Evolutionary conservation across 2,888 invertebrate species (phyloP).

Genomic region (Plebejus argus): DNA sequence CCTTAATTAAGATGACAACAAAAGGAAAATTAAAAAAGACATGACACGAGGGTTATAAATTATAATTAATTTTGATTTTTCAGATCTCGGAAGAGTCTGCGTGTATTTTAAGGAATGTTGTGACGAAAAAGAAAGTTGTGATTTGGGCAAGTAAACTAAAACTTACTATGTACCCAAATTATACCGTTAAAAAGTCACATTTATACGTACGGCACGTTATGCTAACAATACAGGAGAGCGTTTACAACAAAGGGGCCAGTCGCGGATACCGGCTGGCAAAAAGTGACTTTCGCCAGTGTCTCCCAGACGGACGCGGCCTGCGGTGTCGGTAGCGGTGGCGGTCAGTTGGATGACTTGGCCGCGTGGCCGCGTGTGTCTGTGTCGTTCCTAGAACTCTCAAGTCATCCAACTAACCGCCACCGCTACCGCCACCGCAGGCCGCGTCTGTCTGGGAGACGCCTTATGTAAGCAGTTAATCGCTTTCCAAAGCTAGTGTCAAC

Average conservation of each 20-base stretch:
- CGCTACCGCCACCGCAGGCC: no score
- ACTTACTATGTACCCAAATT: neutral
- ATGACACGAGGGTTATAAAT: neutral
- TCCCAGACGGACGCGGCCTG: no score
- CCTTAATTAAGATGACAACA: neutral
- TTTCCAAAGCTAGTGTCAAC: conserved; percentile 69
- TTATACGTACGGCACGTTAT: neutral
- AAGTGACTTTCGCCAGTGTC: conserved; percentile 65
- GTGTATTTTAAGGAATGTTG: neutral
- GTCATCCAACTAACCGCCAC: no score
- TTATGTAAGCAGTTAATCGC: conserved; percentile 57
- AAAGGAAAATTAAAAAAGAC: neutral
- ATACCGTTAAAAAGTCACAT: neutral
- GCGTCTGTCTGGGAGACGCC: no score
- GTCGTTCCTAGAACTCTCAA: no score
- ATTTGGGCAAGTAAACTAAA: neutral
- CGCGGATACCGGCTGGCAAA: conserved; percentile 58
- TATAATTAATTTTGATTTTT: neutral
- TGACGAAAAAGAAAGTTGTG: neutral
- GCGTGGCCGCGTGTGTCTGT: no score
- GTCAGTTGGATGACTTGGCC: no score
- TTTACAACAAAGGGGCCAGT: conserved; percentile 50
- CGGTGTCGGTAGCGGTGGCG: no score
- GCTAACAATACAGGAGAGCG: conserved; percentile 4
- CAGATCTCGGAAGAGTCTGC: neutral